A percentile compares a stretch with the other conserved stretches of the same genome.
phyloP scores from a whole-genome alignment of 2,888 invertebrate genomes.

The Syrista parreyssii region DNA sequence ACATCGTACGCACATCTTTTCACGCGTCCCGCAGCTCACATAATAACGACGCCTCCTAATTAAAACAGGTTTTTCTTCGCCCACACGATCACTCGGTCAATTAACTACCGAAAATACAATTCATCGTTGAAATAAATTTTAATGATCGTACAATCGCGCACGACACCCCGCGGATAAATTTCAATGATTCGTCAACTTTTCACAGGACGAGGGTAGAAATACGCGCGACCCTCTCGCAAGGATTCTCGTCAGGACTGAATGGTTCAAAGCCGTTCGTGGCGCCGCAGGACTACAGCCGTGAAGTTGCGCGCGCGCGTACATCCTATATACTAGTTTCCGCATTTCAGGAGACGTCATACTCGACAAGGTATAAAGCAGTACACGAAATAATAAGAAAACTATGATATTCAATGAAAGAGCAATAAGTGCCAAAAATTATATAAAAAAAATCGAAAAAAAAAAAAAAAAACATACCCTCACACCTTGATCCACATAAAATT shows the following conservation, averaged over 20 bases:
- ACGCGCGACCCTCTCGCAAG: conserved; percentile 49
- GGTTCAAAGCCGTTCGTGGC: conserved; percentile 45
- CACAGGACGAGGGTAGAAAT: conserved; percentile 26
- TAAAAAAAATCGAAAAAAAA: background rate
- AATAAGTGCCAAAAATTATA: background rate
- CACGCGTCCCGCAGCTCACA: background rate
- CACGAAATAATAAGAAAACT: background rate
- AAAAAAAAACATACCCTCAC: background rate
- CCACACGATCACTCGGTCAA: background rate
- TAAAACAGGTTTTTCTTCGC: background rate
- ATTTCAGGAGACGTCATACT: background rate
- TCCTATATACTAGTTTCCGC: background rate
- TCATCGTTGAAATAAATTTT: background rate
- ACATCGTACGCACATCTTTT: conserved; percentile 49
- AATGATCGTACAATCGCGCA: background rate
- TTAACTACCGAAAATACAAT: background rate
- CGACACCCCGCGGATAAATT: background rate
- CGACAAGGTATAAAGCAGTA: background rate
- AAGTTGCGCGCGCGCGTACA: conserved; percentile 51
- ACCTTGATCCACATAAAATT: background rate
- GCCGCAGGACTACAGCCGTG: conserved; percentile 46
- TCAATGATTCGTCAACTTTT: background rate
- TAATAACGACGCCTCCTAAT: background rate
- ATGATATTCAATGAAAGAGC: background rate
- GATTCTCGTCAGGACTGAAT: conserved; percentile 56